phyloP scores from a whole-genome alignment of 2,797 vertebrate species.

The Fringilla coelebs region DNA sequence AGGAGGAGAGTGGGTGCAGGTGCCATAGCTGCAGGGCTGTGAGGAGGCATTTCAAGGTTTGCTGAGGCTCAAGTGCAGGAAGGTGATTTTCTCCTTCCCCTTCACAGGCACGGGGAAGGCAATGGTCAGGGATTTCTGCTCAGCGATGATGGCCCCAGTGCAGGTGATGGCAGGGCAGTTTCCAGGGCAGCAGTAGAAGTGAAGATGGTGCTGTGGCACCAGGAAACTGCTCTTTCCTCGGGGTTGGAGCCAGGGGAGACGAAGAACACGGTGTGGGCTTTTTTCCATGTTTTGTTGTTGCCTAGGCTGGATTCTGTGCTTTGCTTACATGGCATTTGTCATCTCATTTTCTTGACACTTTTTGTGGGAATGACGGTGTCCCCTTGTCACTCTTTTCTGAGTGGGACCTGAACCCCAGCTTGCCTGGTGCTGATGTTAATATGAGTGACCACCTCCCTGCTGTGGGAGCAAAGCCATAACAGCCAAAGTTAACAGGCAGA shows the following conservation, averaged over 20 bases:
- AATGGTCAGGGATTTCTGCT: not conserved
- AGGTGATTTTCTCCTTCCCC: not conserved
- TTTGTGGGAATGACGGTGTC: not conserved
- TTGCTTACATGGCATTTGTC: not conserved
- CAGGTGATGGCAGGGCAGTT: not conserved
- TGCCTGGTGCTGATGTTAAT: constrained; percentile 27
- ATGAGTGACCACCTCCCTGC: constrained; percentile 40
- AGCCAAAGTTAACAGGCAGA: constrained; percentile 29
- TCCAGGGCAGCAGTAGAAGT: not conserved
- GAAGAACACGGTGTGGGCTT: not conserved
- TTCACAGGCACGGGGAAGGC: not conserved
- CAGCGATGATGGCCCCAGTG: not conserved
- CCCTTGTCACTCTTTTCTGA: constrained; percentile 26
- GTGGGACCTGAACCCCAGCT: not conserved
- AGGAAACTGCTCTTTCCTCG: not conserved
- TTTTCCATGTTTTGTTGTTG: not conserved
- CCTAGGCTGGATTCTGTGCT: not conserved
- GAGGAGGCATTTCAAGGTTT: not conserved
- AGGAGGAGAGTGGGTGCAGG: not conserved
- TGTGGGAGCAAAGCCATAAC: constrained; percentile 43
- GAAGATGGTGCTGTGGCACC: not conserved
- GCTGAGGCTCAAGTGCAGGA: not conserved
- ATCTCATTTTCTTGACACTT: not conserved
- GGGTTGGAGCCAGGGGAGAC: not conserved
- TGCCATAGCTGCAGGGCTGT: not conserved